phyloP scores from a whole-genome alignment of 92 coral and sea anemone genomes.

The Blastomussa wellsi region DNA sequence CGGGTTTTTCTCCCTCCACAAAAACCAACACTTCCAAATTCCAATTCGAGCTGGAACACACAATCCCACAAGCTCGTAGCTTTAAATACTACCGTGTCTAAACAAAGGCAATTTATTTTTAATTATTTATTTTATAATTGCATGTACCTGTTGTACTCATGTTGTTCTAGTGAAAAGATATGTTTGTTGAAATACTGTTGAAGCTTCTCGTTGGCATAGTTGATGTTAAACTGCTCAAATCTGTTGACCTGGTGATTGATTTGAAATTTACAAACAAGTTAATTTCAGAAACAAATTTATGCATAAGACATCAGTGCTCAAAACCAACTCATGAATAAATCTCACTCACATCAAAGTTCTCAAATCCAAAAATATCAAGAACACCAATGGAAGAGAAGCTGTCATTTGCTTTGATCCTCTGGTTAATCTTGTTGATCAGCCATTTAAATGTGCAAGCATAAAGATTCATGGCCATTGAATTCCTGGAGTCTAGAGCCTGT shows the following conservation, averaged over 20 bases:
- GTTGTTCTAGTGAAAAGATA: constrained; percentile 97
- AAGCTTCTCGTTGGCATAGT: constrained; percentile 98
- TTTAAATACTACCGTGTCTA: no score
- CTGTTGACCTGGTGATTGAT: constrained; percentile 82
- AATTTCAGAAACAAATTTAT: neutral
- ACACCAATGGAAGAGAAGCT: constrained; percentile 86
- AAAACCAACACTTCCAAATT: no score
- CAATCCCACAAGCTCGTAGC: no score
- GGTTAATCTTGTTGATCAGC: constrained; percentile 91
- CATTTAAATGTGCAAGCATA: constrained; percentile 95
- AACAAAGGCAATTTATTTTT: no score
- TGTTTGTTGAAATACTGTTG: constrained; percentile 99
- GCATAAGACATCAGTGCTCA: neutral
- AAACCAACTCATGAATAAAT: neutral
- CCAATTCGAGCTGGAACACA: no score
- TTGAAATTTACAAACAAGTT: neutral
- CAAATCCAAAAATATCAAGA: constrained; percentile 98
- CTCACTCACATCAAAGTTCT: constrained; percentile 94
- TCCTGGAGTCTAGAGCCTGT: constrained; percentile 93
- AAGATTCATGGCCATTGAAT: constrained; percentile 97
- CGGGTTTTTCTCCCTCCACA: no score
- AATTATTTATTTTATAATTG: no score
- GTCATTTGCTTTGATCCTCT: constrained; percentile 72
- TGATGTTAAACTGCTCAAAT: constrained; percentile 97
- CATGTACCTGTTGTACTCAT: constrained; percentile 99